These are phyloP conservation scores for Orius laevigatus DNA, from an alignment of 1,140 invertebrate genomes.

Conservation along the genomic window DNA sequence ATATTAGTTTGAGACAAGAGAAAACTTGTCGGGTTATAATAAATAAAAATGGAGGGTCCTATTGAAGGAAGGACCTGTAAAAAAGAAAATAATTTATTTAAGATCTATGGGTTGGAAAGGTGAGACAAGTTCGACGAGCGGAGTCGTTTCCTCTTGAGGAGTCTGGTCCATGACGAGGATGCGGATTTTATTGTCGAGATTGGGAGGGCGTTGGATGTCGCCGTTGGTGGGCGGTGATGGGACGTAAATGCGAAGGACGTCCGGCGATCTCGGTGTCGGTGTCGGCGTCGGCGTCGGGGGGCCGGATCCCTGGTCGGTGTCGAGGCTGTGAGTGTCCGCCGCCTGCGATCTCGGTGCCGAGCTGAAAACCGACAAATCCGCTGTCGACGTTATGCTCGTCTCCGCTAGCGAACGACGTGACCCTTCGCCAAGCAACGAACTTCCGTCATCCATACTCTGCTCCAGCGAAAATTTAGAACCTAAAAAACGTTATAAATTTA, in stretches of 20 bases:
- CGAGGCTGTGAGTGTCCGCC: conserved; percentile 53
- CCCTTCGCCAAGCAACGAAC: conserved; percentile 41
- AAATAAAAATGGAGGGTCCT: too few relatives aligned
- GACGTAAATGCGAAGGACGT: conserved; percentile 58
- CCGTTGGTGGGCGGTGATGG: conserved; percentile 30
- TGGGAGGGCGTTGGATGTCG: conserved; percentile 9
- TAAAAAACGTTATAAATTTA: conserved; percentile 22
- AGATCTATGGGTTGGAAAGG: conserved; percentile 16
- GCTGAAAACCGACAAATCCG: conserved; percentile 62
- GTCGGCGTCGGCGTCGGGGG: conserved; percentile 37
- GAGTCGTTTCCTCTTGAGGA: conserved; percentile 16
- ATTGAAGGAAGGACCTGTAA: background rate
- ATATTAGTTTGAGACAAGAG: too few relatives aligned
- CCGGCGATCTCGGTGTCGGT: conserved; percentile 36
- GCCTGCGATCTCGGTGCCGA: conserved; percentile 51
- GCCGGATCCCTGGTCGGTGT: conserved; percentile 40
- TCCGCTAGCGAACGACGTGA: conserved; percentile 61
- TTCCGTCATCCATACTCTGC: conserved; percentile 46
- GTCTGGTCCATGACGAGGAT: conserved; percentile 19
- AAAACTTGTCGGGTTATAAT: too few relatives aligned
- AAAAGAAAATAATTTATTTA: conserved; percentile 11
- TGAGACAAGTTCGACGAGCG: conserved; percentile 17
- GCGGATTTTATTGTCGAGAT: conserved; percentile 18
- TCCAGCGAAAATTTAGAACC: conserved; percentile 50
- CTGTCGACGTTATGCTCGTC: conserved; percentile 66